phyloP scores from a whole-genome alignment of 2,888 invertebrate species.

The Nudaria mundana region DNA sequence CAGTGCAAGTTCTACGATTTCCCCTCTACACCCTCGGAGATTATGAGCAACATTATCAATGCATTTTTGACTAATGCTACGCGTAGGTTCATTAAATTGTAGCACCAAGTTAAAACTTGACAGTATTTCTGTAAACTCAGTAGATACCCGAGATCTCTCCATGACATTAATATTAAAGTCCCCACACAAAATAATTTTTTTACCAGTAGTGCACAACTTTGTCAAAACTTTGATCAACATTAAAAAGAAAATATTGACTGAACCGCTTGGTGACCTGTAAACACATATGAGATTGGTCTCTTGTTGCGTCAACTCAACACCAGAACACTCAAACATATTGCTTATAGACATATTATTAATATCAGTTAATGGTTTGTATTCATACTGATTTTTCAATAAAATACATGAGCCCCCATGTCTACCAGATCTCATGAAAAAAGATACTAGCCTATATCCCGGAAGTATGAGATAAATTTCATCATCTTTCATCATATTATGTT shows the following conservation, averaged over 20 bases:
- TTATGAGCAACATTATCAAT: no score
- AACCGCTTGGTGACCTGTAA: background rate
- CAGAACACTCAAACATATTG: background rate
- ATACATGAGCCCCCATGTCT: background rate
- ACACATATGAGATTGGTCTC: background rate
- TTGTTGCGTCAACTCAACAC: background rate
- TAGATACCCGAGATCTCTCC: no score
- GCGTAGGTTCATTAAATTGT: no score
- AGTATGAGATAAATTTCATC: background rate
- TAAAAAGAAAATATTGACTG: background rate
- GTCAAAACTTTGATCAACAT: background rate
- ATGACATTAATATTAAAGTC: no score
- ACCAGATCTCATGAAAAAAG: background rate
- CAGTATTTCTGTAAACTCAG: no score
- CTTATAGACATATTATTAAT: background rate
- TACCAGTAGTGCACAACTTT: background rate
- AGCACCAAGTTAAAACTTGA: no score
- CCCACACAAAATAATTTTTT: background rate
- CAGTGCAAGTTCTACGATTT: no score
- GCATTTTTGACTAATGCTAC: no score
- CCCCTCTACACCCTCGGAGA: no score
- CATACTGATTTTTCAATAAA: background rate
- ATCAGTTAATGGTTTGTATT: background rate
- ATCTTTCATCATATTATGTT: background rate
- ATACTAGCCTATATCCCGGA: background rate